Conservation (phyloP, 2,888 invertebrate genomes). For the Smittia aterrima region DNA sequence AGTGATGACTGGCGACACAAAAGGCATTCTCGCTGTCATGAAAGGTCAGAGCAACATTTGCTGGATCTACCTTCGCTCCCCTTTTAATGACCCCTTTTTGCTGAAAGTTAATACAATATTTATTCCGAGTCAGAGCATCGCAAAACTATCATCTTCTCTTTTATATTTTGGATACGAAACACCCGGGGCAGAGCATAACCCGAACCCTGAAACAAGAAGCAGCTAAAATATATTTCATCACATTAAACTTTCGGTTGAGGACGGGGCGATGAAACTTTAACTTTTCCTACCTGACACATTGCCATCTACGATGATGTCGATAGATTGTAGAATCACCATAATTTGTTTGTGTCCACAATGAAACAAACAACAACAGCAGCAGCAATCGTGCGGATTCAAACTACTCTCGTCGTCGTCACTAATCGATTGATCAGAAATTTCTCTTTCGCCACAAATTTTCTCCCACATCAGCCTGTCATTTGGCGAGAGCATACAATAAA, state of each 20-base stretch:
- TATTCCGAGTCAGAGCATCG: constrained; percentile 19
- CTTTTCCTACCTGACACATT: not conserved
- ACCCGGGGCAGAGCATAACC: not conserved
- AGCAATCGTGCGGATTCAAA: not conserved
- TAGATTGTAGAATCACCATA: not conserved
- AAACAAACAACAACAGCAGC: not conserved
- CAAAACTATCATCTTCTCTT: constrained; percentile 10
- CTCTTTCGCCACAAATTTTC: constrained; percentile 3
- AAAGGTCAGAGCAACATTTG: not conserved
- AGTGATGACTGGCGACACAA: not conserved
- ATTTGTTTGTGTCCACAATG: not conserved
- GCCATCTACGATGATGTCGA: not conserved
- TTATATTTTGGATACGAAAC: too few species aligned
- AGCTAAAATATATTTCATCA: not conserved
- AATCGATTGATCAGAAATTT: constrained; percentile 20
- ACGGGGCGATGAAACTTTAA: constrained; percentile 10
- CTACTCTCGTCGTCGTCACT: too few species aligned
- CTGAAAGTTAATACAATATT: constrained; percentile 38
- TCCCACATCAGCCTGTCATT: constrained; percentile 7
- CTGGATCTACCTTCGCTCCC: constrained; percentile 9
- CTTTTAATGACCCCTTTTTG: constrained; percentile 29
- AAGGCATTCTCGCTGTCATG: not conserved
- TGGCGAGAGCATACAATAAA: not conserved
- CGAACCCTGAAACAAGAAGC: too few species aligned
- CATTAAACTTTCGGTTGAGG: not conserved